Percentiles rank a stretch among this genome's conserved stretches.
These are phyloP conservation scores for Caenorhabditis sp. DNA, from an alignment of 2,888 invertebrate species.

Conservation along the genomic window DNA sequence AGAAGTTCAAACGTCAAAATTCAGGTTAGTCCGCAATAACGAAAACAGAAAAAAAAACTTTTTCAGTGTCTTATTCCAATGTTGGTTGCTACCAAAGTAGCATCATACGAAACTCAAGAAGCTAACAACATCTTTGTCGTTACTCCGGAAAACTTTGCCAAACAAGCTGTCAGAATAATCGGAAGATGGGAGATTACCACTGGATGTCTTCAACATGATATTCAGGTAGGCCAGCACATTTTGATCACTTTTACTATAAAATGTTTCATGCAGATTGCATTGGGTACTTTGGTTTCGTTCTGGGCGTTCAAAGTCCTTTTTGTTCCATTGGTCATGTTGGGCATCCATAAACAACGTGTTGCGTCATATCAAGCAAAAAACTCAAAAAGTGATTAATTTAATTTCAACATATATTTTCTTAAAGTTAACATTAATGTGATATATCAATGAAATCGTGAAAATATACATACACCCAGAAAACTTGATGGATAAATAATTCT, in stretches of 20 bases:
- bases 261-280: slow-evolving; percentile 52
- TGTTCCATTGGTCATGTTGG: slow-evolving; percentile 68
- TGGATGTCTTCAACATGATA: slow-evolving; percentile 68
- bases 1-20: slow-evolving; percentile 59
- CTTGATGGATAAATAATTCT: no score
- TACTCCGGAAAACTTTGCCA: slow-evolving; percentile 64
- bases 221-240: slow-evolving; percentile 47
- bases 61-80: slow-evolving; percentile 67
- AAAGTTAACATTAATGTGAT: no score
- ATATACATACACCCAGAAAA: no score
- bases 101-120: slow-evolving; percentile 64
- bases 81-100: slow-evolving; percentile 70
- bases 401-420: no score
- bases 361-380: slow-evolving; percentile 39
- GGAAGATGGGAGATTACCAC: slow-evolving; percentile 63
- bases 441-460: no score
- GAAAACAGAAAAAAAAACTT: not conserved
- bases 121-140: slow-evolving; percentile 68
- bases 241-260: not conserved
- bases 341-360: slow-evolving; percentile 64
- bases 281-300: slow-evolving; percentile 64
- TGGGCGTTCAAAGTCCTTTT: slow-evolving; percentile 66
- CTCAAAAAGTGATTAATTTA: not conserved
- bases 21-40: slow-evolving; percentile 45
- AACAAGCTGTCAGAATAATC: slow-evolving; percentile 64